Conservation (phyloP, 1,140 invertebrate species). For the Mactra quadrangularis region DNA sequence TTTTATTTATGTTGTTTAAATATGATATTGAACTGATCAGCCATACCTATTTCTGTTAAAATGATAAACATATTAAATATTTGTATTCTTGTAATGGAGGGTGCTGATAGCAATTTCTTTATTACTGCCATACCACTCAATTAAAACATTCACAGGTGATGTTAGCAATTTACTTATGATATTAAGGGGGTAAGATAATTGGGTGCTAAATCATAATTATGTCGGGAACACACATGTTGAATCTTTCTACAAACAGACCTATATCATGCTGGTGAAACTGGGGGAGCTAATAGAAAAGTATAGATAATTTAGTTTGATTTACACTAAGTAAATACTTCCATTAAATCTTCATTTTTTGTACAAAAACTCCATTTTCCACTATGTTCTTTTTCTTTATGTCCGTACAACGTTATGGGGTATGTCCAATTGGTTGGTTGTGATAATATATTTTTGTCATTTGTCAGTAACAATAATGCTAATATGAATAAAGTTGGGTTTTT, state of each 20-base stretch:
- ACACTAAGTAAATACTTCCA: slow-evolving; percentile 17
- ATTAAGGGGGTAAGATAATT: slow-evolving; percentile 46
- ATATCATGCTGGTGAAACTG: not conserved
- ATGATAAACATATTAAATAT: too few species aligned
- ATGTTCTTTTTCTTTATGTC: not conserved
- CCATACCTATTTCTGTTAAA: too few species aligned
- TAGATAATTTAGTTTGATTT: slow-evolving; percentile 24
- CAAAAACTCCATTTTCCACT: not conserved
- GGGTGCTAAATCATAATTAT: slow-evolving; percentile 56
- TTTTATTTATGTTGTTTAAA: too few species aligned
- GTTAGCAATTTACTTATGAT: slow-evolving; percentile 25
- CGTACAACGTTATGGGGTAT: slow-evolving; percentile 9
- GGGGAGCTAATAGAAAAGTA: not conserved
- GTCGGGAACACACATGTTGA: slow-evolving; percentile 45
- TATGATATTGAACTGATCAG: too few species aligned
- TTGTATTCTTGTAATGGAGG: slow-evolving; percentile 13
- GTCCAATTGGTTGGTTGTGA: not conserved
- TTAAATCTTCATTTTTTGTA: slow-evolving; percentile 28
- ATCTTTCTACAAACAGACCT: slow-evolving; percentile 2
- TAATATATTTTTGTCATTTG: slow-evolving; percentile 1
- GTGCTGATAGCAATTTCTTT: slow-evolving; percentile 30
- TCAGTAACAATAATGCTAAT: not conserved
- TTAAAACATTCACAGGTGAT: slow-evolving; percentile 47
- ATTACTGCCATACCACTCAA: slow-evolving; percentile 9
- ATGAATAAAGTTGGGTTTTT: not conserved